Evolutionary conservation across 1,140 invertebrate species (phyloP), one percentile per base, ranked within the genome.

Genomic region (Hestina assimilis): DNA sequence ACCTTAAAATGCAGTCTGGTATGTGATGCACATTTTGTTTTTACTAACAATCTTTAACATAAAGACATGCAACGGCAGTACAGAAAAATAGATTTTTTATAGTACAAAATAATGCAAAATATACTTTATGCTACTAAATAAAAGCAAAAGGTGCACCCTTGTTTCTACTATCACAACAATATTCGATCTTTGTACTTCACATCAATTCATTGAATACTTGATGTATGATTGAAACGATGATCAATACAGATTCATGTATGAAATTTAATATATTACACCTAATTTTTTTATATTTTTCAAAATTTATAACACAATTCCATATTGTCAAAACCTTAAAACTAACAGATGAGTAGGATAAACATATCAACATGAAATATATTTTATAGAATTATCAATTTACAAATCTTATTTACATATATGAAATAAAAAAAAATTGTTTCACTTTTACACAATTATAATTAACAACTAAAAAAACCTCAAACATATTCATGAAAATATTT

Each of bases 301-400:
- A 70, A 66, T 76, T 80, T 77, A 73, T 79, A 67, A 69, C 66
- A 72, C 72, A 80, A 83, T 81, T 77, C 66, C 73, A 72, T 78
- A 78, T 76, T 79, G 66, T 76, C 73, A 53, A 73, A 38, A 62
- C 52, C 59, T 66, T 66, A 66, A 12, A 26, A 41, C 41, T 53
- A 54, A 23, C 38, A 29, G 14, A 59, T 47, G 62, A 65, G 65
- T 63, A 15, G 8, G 50, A 42, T 42, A 38, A 46, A 55, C 41
- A 63, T 59, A 48, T 40, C 33, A 55, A 48, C 55, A 57, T 40
- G 40, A 46, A 51, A 58, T 48, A 64, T 57, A 57, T 17, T 52
- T 29, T 54, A 53, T 41, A 28, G 33, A 38, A 38, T 38, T 35
- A 24, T 48, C 23, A 48, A 42, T 57, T 57, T 57, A 57, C 54